phyloP scores from a whole-genome alignment of 2,797 vertebrate species.

The Falco novaeseelandiae region DNA sequence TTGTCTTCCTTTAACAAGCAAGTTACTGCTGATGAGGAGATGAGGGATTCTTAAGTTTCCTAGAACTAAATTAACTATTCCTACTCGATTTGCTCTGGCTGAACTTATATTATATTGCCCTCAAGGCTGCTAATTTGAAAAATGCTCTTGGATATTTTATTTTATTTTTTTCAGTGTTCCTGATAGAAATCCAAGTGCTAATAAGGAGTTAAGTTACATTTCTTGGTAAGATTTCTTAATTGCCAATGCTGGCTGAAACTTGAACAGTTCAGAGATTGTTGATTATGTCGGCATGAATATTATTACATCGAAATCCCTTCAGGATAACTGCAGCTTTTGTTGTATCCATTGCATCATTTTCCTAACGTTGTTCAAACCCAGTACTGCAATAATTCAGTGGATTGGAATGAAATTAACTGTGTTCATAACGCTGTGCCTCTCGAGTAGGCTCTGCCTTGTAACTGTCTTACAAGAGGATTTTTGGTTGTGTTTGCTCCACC shows the following conservation, averaged over 20 bases:
- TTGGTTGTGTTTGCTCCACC: background rate
- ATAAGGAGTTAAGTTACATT: constrained; percentile 55
- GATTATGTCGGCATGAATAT: constrained; percentile 42
- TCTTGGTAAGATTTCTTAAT: constrained; percentile 44
- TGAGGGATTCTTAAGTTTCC: constrained; percentile 68
- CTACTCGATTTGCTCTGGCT: background rate
- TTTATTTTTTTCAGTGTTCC: background rate
- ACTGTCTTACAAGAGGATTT: background rate
- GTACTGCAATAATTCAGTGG: background rate
- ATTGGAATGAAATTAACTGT: constrained; percentile 23
- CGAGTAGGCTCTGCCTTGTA: background rate
- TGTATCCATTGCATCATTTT: constrained; percentile 41
- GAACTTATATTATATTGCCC: background rate
- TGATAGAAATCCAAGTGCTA: constrained; percentile 48
- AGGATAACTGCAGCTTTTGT: constrained; percentile 26
- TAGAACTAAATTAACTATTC: constrained; percentile 34
- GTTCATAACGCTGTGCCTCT: background rate
- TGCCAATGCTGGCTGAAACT: constrained; percentile 4
- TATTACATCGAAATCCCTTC: constrained; percentile 3
- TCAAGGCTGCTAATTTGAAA: constrained; percentile 66
- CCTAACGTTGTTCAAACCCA: background rate
- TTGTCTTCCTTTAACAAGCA: constrained; percentile 68
- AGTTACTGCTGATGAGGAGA: constrained; percentile 62
- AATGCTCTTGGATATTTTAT: constrained; percentile 2
- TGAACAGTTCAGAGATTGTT: constrained; percentile 49